These are phyloP conservation scores for Orchesella flavescens DNA, from an alignment of 2,888 invertebrate species.

Conservation along the genomic window DNA sequence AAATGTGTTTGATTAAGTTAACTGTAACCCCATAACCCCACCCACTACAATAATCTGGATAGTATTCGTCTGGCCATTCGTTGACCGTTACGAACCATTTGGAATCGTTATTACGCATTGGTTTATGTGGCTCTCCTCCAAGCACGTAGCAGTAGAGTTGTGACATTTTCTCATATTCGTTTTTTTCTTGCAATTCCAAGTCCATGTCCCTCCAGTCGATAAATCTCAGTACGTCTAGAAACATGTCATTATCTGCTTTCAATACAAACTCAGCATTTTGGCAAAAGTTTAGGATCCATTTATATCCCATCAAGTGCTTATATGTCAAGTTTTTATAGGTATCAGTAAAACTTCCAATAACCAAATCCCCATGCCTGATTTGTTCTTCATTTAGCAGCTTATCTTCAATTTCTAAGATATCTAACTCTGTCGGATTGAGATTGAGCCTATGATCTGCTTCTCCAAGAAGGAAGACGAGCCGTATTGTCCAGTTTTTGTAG, in stretches of 20 bases:
- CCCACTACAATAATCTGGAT: constrained; percentile 26
- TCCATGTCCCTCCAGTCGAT: constrained; percentile 61
- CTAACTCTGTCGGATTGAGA: no score
- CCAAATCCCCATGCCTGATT: constrained; percentile 10
- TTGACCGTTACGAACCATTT: constrained; percentile 1
- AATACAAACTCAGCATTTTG: constrained; percentile 69
- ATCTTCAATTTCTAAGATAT: neutral
- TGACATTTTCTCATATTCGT: neutral
- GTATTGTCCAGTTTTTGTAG: constrained; percentile 14
- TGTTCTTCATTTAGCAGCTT: constrained; percentile 31
- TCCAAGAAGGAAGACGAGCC: constrained; percentile 6
- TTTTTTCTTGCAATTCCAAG: constrained; percentile 14
- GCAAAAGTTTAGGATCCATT: constrained; percentile 71
- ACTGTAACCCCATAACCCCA: constrained; percentile 7
- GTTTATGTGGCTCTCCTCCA: constrained; percentile 3
- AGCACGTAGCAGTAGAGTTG: neutral
- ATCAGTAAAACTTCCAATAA: constrained; percentile 17
- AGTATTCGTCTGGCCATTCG: neutral
- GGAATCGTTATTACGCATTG: neutral
- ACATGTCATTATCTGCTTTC: constrained; percentile 73
- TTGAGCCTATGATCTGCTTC: constrained; percentile 3
- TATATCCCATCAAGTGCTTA: constrained; percentile 72
- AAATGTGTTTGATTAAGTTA: neutral
- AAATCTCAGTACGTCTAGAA: constrained; percentile 72
- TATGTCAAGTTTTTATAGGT: constrained; percentile 70